Base-by-base conservation (phyloP, 2,113 vertebrate genomes). In the Rhadina sibilatrix region DNA sequence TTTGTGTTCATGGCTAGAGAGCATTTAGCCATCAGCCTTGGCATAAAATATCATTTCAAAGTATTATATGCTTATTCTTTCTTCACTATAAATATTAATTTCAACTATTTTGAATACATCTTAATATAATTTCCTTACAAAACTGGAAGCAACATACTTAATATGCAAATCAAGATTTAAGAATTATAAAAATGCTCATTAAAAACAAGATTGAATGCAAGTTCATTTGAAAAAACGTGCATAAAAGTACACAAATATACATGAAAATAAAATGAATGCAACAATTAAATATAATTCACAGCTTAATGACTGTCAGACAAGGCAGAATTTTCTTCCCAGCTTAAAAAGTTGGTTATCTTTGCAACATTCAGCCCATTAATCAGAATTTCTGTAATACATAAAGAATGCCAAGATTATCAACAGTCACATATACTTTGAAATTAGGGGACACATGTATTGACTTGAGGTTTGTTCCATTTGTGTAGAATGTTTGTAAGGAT, bases 371-470 rank as follows among this genome's bases (percentile, higher is more conserved):
- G 75, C 52, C 64, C 60, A 72, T 64, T 95, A 90, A 97, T 91
- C 97, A 97, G 81, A 98, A 94, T 78, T 97, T 98, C 97, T 97
- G 98, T 77, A 99, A 98, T 84, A 99, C 91, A 95, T 99, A 99
- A 90, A 99, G 99, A 97, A 99, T 99, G 40, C 99, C 99, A 61
- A 99, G 99, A 94, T 98, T 99, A 98, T 99, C 99, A 74, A 99
- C 98, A 94, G 99, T 99, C 96, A 99, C 98, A 35, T 98, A 99
- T 30, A 98, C 98, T 96, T 94, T 98, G 98, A 99, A 99, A 97
- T 98, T 96, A 13, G 98, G 86, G 2, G 99, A 99, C 87, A 99
- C 99, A 1, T 99, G 98, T 94, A 99, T 98, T 87, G 97, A 99
- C 97, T 99, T 99, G 68, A 99, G 97, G 71, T 98, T 98, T 52